These are phyloP conservation scores for Oreonectes daqikongensis DNA, from an alignment of 2,797 vertebrate species.

Conservation along the genomic window DNA sequence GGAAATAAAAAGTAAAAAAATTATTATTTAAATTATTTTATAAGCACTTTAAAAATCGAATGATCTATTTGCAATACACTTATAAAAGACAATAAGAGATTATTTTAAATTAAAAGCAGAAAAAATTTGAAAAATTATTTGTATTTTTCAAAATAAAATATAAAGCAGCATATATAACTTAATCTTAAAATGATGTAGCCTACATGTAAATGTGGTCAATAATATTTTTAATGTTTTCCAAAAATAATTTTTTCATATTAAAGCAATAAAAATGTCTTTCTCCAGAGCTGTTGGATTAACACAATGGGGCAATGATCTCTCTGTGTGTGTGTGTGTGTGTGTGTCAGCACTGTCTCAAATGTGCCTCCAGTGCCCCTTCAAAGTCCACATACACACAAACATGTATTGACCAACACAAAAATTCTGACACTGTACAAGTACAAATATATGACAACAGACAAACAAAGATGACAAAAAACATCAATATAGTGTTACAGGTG, in stretches of 20 bases:
- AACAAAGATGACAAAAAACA: conserved; percentile 60
- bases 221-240: neutral
- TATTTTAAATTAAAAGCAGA: too few relatives aligned
- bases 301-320: conserved; percentile 40
- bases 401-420: conserved; percentile 57
- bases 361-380: conserved; percentile 44
- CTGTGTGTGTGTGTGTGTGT: conserved; percentile 41
- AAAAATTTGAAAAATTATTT: too few relatives aligned
- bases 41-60: too few relatives aligned
- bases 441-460: conserved; percentile 64
- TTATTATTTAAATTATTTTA: too few relatives aligned
- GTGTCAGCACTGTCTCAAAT: conserved; percentile 2
- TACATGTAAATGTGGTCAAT: neutral
- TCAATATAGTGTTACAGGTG: conserved; percentile 38
- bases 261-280: neutral
- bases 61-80: too few relatives aligned
- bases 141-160: too few relatives aligned
- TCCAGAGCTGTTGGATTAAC: conserved; percentile 37
- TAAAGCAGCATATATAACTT: neutral
- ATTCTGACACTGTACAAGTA: conserved; percentile 52
- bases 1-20: too few relatives aligned
- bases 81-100: too few relatives aligned
- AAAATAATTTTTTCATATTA: neutral
- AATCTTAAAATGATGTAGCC: too few relatives aligned
- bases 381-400: conserved; percentile 40